Evolutionary conservation across 2,888 invertebrate genomes (phyloP), one percentile per base, ranked within the genome.

Genomic region (Cordilura impudica): DNA sequence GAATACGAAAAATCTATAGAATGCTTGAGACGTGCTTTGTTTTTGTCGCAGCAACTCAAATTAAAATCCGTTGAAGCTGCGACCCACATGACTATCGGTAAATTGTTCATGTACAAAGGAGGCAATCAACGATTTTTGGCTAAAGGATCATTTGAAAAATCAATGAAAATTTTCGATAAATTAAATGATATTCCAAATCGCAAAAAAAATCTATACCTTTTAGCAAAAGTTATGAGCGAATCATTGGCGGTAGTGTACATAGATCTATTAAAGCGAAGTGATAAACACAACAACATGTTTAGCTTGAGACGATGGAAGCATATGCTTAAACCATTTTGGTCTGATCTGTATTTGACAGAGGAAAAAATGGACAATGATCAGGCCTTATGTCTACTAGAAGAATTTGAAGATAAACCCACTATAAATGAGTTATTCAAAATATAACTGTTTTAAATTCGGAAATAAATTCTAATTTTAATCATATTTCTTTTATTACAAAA

Each of bases 261-360:
- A 45, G 61, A 61, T 47, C 23, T 61, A 8, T 14, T 61, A 26
- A 61, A 61, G 16, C 5, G 12, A 10, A 61, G 61, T 47, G 45
- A 47, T 10, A 61, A 61, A 23, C 45, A 45, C 45, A 18, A 26
- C 12, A 26, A 47, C 29, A 45, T 26, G n/a, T 61, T 45, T 21
- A 1, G 26, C 45, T 23, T 61, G 4, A 21, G 61, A 7, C 61
- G 47, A 12, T 61, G 61, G 61, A 61, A 61, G 16, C 14, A 61
- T 47, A 43, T 45, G 18, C 26, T 61, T 23, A 47, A 61, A 45
- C 61, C 61, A 2, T 61, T 61, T 47, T 61, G 61, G 61, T 12
- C 7, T 14, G 47, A 16, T 10, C 45, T 45, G 16, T n/a, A 61
- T 26, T 47, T 61, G 12, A 61, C 18, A 1, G 26, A 26, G 6